phyloP scores from a whole-genome alignment of 2,888 invertebrate genomes.

The Ichneumoninae sp. region DNA sequence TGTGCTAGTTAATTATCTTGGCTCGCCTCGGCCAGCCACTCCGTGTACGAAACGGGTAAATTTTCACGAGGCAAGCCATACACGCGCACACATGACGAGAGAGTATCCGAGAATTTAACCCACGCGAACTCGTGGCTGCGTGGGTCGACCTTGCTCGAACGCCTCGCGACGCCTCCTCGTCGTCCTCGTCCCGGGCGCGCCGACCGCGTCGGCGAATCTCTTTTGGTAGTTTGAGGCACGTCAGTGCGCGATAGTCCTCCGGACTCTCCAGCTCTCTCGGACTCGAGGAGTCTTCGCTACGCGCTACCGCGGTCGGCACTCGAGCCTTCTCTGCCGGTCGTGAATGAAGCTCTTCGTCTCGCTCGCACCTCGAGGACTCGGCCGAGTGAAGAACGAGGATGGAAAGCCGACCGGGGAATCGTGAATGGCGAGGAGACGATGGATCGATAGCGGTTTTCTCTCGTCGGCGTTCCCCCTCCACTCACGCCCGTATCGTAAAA shows the following conservation, averaged over 20 bases:
- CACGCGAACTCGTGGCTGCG: constrained; percentile 43
- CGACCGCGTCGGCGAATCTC: constrained; percentile 45
- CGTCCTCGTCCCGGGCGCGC: constrained; percentile 37
- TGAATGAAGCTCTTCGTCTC: constrained; percentile 33
- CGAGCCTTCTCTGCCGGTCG: neutral
- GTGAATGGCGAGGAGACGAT: constrained; percentile 37
- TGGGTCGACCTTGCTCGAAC: constrained; percentile 49
- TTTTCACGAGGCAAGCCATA: constrained; percentile 23
- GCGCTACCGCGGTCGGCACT: neutral
- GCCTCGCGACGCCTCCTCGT: constrained; percentile 42
- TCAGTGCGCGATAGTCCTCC: neutral
- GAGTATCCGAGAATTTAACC: constrained; percentile 44
- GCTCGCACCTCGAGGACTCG: neutral
- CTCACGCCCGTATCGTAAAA: neutral
- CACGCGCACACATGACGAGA: neutral
- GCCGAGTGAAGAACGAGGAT: constrained; percentile 14
- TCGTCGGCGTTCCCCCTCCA: neutral
- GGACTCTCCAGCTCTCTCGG: neutral
- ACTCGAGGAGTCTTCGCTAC: neutral
- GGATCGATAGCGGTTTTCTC: constrained; percentile 35
- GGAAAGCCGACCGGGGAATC: constrained; percentile 12
- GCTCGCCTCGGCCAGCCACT: constrained; percentile 8
- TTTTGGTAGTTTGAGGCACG: constrained; percentile 32
- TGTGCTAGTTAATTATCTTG: constrained; percentile 34
- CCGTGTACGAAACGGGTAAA: constrained; percentile 21